Percentiles rank a stretch among this genome's conserved stretches.
These are phyloP conservation scores for Eufriesea mexicana DNA, from an alignment of 1,140 invertebrate species.

Conservation along the genomic window DNA sequence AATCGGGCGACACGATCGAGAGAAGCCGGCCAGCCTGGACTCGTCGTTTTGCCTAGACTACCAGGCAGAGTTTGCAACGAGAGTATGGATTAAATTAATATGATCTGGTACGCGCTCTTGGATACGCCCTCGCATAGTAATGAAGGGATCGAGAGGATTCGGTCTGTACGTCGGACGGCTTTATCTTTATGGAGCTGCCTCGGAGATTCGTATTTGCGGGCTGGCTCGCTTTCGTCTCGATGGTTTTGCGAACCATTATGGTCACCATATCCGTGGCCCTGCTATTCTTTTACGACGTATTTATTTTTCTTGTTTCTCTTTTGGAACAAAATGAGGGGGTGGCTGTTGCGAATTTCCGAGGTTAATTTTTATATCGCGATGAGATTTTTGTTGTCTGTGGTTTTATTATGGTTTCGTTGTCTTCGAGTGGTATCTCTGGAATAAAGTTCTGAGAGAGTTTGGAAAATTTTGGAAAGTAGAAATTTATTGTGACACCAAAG, in stretches of 20 bases:
- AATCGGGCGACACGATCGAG: constrained; percentile 1
- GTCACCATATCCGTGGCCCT: background rate
- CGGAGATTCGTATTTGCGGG: constrained; percentile 13
- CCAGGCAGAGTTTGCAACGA: constrained; percentile 37
- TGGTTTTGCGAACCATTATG: background rate
- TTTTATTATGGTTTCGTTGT: too few species aligned
- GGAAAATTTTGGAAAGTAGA: too few species aligned
- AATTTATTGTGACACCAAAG: too few species aligned
- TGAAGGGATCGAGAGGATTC: constrained; percentile 40
- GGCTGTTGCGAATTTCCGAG: too few species aligned
- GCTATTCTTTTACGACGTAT: too few species aligned
- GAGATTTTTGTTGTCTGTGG: too few species aligned
- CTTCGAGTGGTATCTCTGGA: too few species aligned
- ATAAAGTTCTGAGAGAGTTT: too few species aligned
- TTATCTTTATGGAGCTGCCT: constrained; percentile 28
- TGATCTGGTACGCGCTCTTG: constrained; percentile 42
- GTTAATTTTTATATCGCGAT: too few species aligned
- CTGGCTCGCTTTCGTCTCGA: background rate
- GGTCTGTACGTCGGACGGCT: constrained; percentile 9
- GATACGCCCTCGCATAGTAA: constrained; percentile 37
- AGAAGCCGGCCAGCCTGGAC: background rate
- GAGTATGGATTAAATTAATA: constrained; percentile 53
- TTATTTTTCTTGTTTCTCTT: too few species aligned
- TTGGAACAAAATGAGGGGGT: too few species aligned
- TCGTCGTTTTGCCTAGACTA: constrained; percentile 19